Evolutionary conservation across 2,113 vertebrate genomes (phyloP).

Genomic region (Microtus richardsoni): DNA sequence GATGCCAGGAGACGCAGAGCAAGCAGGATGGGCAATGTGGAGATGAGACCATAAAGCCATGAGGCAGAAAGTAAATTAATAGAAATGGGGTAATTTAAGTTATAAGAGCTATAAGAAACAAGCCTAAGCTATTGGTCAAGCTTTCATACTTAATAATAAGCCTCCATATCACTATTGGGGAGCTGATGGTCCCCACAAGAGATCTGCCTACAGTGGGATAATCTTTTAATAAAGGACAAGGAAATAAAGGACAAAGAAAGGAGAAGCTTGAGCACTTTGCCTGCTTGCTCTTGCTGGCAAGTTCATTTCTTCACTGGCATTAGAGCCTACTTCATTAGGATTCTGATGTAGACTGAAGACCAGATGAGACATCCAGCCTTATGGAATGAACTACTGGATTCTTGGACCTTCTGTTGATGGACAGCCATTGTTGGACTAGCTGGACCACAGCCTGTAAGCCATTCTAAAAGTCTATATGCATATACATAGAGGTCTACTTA

Average conservation of each 20-base stretch:
- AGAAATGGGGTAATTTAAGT: neutral
- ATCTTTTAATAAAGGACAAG: neutral
- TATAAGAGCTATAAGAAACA: neutral
- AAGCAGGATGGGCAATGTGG: neutral
- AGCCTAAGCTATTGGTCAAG: neutral
- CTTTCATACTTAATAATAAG: neutral
- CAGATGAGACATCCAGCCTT: neutral
- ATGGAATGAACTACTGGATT: neutral
- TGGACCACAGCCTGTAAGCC: neutral
- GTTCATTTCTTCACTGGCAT: neutral
- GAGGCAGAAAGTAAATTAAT: neutral
- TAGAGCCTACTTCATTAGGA: neutral
- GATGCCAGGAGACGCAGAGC: neutral
- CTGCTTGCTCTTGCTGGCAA: neutral
- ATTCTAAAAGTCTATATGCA: neutral
- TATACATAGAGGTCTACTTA: neutral
- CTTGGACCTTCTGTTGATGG: neutral
- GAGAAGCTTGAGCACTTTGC: neutral
- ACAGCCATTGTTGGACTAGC: neutral
- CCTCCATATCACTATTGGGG: neutral
- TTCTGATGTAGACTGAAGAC: neutral
- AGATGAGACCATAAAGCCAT: neutral
- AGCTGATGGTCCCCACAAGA: neutral
- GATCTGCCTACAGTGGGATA: neutral
- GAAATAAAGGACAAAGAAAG: neutral